Evolutionary conservation across 2,797 vertebrate species (phyloP), one percentile per base, ranked within the genome.

Genomic region (Oreonectes daqikongensis): DNA sequence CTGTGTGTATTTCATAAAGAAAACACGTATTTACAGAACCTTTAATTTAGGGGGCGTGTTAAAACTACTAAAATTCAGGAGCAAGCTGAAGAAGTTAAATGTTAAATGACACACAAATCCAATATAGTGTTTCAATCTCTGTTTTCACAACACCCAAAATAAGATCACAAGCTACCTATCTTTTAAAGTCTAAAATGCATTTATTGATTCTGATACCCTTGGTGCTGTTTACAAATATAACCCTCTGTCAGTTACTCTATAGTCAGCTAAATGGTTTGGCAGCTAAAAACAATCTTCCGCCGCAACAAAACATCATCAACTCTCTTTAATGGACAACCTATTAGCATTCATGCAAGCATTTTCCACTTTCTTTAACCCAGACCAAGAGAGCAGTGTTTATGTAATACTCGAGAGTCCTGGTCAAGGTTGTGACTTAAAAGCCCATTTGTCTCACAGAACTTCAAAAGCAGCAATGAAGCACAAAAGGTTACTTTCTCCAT

Each of bases 281-380:
- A 26, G 52, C 44, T 60, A 74, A 64, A 52, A 46, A 42, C 40
- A 61, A 60, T 48, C 57, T 46, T 60, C 61, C 11, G 40, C 60
- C 32, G 22, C 28, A 20, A 18, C 1, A 59, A 72, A 64, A 52
- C 50, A 72, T 50, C 50, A 69, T 44, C 8, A 22, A 7, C 63
- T 59, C 44, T 14, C 53, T 55, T 78, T 65, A 71, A 72, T 28
- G 17, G 63, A 65, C 42, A 81, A 9, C 32, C 52, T 48, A 52
- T 79, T 44, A 72, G 75, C 60, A 75, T 82, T 81, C 60, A 75
- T 67, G 60, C 59, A 44, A 38, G 10, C 30, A 78, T 78, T 78
- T 81, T 60, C 28, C 74, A 77, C 64, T 73, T 77, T 77, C 60
- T 73, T 69, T 73, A 77, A 73, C 57, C 55, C 46, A 22, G 38